phyloP scores from a whole-genome alignment of 2,888 invertebrate genomes.

The Athalia cordata region DNA sequence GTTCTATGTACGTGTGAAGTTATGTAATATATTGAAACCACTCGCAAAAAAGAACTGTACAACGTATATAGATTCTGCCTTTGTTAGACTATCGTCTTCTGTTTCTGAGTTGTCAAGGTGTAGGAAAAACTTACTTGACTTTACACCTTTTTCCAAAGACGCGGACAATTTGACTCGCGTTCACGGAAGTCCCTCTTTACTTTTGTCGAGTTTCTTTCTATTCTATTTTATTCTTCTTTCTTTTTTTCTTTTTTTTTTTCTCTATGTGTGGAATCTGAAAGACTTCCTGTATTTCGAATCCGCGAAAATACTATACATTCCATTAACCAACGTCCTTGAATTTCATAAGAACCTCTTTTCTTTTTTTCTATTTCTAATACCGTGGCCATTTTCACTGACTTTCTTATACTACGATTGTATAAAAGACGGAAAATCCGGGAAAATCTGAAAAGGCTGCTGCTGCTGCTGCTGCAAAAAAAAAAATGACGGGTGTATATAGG shows the following conservation, averaged over 20 bases:
- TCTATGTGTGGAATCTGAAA: no score
- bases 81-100: conserved; percentile 29
- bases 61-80: conserved; percentile 12
- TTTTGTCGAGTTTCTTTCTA: conserved; percentile 16
- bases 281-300: no score
- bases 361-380: background rate
- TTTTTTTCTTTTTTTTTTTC: no score
- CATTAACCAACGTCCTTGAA: no score
- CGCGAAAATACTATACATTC: no score
- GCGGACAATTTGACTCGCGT: conserved; percentile 29
- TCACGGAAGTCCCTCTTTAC: conserved; percentile 2
- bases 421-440: no score
- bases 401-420: no score
- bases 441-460: background rate
- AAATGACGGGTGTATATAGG: background rate
- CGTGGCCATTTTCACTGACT: no score
- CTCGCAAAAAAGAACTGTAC: conserved; percentile 25
- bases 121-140: background rate
- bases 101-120: background rate
- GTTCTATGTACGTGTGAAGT: no score
- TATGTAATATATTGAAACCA: no score
- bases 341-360: background rate
- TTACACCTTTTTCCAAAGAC: background rate
- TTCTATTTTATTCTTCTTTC: no score
- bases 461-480: no score